Evolutionary conservation across 1,140 invertebrate species (phyloP).

Genomic region (Cataglyphis hispanica): DNA sequence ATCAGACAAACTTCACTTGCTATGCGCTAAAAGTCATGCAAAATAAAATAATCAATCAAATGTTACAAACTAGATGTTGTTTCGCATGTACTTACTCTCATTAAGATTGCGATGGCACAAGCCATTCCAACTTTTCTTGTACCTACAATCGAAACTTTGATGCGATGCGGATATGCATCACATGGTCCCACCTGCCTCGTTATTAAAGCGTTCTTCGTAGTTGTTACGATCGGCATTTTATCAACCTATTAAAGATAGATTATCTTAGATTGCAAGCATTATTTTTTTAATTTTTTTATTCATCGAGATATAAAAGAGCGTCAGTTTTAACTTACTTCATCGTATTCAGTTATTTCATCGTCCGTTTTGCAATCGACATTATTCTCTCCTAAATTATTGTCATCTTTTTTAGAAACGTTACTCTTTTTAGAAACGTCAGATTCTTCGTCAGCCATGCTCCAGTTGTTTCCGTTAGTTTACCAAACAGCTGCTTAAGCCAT

Average conservation of each 20-base stretch:
- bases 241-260: conserved; percentile 46
- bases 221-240: conserved; percentile 59
- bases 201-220: conserved; percentile 83
- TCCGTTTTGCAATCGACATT: neutral
- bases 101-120: conserved; percentile 80
- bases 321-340: conserved; percentile 25
- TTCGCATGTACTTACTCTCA: conserved; percentile 75
- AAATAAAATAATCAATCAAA: conserved; percentile 61
- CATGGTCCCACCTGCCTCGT: conserved; percentile 76
- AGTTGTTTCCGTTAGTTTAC: conserved; percentile 10
- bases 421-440: no score
- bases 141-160: conserved; percentile 82
- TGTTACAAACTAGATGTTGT: conserved; percentile 24
- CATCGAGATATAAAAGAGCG: neutral
- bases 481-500: conserved; percentile 17
- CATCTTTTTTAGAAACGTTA: neutral
- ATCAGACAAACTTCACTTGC: conserved; percentile 81
- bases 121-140: conserved; percentile 80
- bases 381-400: neutral
- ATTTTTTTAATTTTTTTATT: neutral
- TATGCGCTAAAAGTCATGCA: conserved; percentile 75
- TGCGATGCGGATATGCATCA: conserved; percentile 77
- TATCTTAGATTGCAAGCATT: neutral
- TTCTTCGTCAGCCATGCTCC: conserved; percentile 39
- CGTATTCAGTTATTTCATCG: conserved; percentile 15